A percentile compares a stretch with the other conserved stretches of the same genome.
Conservation (phyloP, 2,888 invertebrate genomes). For the Subacronicta megacephala region DNA sequence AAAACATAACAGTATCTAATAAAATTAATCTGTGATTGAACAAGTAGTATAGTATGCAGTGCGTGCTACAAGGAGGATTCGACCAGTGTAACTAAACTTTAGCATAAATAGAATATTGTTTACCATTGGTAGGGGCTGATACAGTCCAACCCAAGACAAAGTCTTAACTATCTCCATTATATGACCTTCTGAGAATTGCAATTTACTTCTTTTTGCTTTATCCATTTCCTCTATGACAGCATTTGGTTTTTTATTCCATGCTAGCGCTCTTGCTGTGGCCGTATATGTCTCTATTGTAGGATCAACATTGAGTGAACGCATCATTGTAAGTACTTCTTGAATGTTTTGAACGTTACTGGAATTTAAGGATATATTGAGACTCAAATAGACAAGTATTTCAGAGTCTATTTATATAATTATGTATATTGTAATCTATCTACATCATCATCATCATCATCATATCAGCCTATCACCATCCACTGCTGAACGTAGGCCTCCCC, state of each 20-base stretch:
- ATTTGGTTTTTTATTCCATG: conserved; percentile 79
- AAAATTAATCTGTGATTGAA: no score
- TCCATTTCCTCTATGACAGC: conserved; percentile 74
- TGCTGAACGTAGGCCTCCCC: no score
- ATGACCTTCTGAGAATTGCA: conserved; percentile 77
- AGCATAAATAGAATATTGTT: not conserved
- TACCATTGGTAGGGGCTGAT: conserved; percentile 73
- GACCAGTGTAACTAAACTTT: no score
- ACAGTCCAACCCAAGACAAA: conserved; percentile 67
- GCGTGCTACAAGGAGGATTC: no score
- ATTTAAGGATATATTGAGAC: conserved; percentile 16
- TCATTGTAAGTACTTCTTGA: conserved; percentile 87
- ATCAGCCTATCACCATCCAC: no score
- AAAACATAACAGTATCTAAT: no score
- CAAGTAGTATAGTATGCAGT: no score
- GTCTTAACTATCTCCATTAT: conserved; percentile 86
- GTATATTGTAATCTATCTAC: no score
- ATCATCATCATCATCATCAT: no score
- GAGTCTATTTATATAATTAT: no score
- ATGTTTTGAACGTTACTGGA: conserved; percentile 78
- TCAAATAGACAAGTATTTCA: no score
- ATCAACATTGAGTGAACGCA: conserved; percentile 88
- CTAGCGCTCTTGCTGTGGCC: conserved; percentile 84
- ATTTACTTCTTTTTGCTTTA: conserved; percentile 65
- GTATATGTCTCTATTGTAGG: conserved; percentile 85